phyloP scores from a whole-genome alignment of 1,140 invertebrate genomes.

The Drosophila nikananu region DNA sequence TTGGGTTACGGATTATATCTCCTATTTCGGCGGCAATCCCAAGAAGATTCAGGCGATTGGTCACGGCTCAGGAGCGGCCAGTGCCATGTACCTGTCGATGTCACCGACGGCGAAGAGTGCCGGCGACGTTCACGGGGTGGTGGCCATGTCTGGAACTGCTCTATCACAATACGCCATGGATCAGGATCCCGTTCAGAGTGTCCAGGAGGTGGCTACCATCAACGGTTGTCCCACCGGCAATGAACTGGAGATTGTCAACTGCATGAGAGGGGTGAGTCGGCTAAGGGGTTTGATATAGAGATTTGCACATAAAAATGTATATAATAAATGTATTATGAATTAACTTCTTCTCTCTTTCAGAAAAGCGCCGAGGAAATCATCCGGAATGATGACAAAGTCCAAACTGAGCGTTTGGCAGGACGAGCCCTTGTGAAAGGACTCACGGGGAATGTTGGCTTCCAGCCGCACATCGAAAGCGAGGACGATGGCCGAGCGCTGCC shows the following conservation, averaged over 20 bases:
- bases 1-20: constrained; percentile 89
- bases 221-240: constrained; percentile 86
- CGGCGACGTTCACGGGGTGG: constrained; percentile 87
- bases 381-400: constrained; percentile 86
- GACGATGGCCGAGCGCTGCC: constrained; percentile 88
- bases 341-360: constrained; percentile 17
- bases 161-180: constrained; percentile 89
- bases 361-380: constrained; percentile 83
- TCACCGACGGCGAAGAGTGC: constrained; percentile 86
- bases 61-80: constrained; percentile 89
- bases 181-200: constrained; percentile 86
- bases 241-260: constrained; percentile 86
- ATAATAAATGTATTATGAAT: too few relatives aligned
- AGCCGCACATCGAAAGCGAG: constrained; percentile 88
- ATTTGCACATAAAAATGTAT: too few relatives aligned
- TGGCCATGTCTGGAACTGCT: constrained; percentile 90
- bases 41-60: constrained; percentile 89
- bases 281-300: too few relatives aligned
- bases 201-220: constrained; percentile 86
- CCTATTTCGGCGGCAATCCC: constrained; percentile 90
- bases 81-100: constrained; percentile 87
- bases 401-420: constrained; percentile 83
- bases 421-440: constrained; percentile 86
- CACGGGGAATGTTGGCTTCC: constrained; percentile 85
- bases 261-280: constrained; percentile 86